Percentiles rank a stretch among this genome's conserved stretches.
Evolutionary conservation across 2,113 vertebrate genomes (phyloP).

Genomic region (Prunella himalayana): DNA sequence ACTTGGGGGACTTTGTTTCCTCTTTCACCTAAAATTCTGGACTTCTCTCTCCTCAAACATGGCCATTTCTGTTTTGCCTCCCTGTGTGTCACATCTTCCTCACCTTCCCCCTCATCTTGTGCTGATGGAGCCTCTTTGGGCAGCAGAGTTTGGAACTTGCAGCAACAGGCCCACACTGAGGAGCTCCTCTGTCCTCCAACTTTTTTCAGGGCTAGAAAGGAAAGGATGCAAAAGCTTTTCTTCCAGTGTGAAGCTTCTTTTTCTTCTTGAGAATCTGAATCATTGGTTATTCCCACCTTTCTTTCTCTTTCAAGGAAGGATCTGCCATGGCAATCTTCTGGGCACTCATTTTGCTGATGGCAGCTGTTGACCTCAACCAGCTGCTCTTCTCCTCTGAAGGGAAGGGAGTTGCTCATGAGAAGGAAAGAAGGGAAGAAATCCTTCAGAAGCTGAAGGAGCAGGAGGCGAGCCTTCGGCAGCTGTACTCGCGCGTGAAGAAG

Average conservation of each 20-base stretch:
- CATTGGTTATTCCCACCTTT: not conserved
- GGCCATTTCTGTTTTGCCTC: too few relatives aligned
- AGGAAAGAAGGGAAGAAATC: not conserved
- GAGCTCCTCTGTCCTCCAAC: not conserved
- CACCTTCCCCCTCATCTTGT: fast-evolving
- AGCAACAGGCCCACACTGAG: fast-evolving
- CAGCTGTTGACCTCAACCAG: not conserved
- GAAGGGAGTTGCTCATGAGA: fast-evolving
- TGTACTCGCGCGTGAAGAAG: fast-evolving
- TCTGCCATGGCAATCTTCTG: not conserved
- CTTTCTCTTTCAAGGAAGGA: not conserved
- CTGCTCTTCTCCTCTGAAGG: too few relatives aligned
- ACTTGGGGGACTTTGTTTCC: not conserved
- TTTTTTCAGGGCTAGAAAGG: not conserved
- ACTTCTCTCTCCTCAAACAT: too few relatives aligned
- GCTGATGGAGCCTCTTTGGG: not conserved
- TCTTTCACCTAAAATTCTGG: not conserved
- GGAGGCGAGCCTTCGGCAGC: fast-evolving
- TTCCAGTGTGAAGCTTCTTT: not conserved
- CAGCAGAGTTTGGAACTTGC: not conserved
- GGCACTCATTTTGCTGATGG: not conserved
- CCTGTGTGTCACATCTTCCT: not conserved
- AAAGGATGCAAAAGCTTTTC: fast-evolving
- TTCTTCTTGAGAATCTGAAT: not conserved
- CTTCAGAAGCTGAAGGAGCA: not conserved